Percentiles rank a stretch among this genome's conserved stretches.
These are phyloP conservation scores for Drosophila lutescens DNA, from an alignment of 2,888 invertebrate genomes.

Conservation along the genomic window DNA sequence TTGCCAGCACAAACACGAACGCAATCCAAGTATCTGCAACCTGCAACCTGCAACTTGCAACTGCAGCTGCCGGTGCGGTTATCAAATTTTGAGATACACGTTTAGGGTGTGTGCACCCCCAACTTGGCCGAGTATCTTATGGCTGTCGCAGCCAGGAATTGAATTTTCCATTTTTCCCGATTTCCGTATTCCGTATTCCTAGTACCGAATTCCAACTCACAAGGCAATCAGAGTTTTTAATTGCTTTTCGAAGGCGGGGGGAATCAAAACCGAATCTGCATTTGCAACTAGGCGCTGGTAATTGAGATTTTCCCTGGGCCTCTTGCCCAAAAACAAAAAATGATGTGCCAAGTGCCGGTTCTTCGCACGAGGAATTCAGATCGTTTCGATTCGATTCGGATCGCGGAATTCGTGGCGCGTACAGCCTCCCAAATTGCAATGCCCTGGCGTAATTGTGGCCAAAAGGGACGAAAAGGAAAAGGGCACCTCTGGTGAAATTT, in stretches of 20 bases:
- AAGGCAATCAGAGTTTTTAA: conserved; percentile 83
- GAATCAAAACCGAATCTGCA: conserved; percentile 1
- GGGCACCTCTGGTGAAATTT: conserved; percentile 59
- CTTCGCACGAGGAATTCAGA: conserved; percentile 22
- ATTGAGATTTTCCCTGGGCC: conserved; percentile 11
- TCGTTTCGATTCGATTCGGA: conserved; percentile 20
- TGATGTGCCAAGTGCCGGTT: conserved; percentile 63
- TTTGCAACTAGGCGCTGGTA: conserved; percentile 36
- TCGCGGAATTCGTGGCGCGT: conserved; percentile 54
- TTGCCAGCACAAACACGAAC: conserved; percentile 71
- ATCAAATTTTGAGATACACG: conserved; percentile 73
- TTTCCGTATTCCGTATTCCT: conserved; percentile 14
- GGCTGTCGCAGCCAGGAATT: conserved; percentile 49
- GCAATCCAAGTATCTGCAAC: conserved; percentile 53
- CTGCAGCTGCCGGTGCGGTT: conserved; percentile 49
- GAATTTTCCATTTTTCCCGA: conserved; percentile 69
- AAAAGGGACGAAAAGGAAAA: conserved; percentile 34
- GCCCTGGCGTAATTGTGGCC: conserved; percentile 54
- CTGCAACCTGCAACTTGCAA: conserved; percentile 23
- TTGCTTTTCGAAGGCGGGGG: conserved; percentile 73
- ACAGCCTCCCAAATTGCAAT: conserved; percentile 64
- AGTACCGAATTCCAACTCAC: conserved; percentile 6
- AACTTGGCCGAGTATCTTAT: conserved; percentile 57
- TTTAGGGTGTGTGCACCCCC: conserved; percentile 74
- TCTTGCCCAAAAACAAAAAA: conserved; percentile 31